Evolutionary conservation across 2,797 vertebrate genomes (phyloP), one percentile per base, ranked within the genome.

Genomic region (Esox lucius): DNA sequence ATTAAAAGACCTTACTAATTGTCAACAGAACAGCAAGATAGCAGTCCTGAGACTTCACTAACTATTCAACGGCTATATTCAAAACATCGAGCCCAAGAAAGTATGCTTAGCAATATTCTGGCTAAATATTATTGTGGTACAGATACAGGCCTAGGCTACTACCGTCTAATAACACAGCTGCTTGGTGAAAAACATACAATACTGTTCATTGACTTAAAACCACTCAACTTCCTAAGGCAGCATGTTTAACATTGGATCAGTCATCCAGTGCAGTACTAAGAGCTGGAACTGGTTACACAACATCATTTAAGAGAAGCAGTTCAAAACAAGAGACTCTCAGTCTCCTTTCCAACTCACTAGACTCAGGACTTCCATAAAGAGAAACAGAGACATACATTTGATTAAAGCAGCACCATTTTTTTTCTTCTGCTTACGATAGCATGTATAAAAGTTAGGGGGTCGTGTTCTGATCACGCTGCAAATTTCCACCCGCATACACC

Each of bases 391-490:
- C 82, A 77, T 81, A 81, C 79, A 84, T 88, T 85, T 88, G 84
- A 91, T 92, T 87, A 90, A 90, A 92, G 85, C 81, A 87, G 84
- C 86, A 88, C 87, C 87, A 89, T 90, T 89, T 86, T 35, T 68
- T 70, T 51, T 66, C 72, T 85, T 87, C 79, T 86, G 89, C 89
- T 90, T 88, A 89, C 72, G 69, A 68, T 48, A 78, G 82, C 82
- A 85, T 82, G 83, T 92, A 86, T 85, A 80, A 88, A 85, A 85
- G 84, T 81, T 86, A 86, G 81, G 46, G 80, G 86, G 83, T 89
- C 77, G 13, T 78, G 79, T 87, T 91, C 83, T 87, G 85, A 90
- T 81, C 81, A 86, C 76, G 35, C 74, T 83, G 87, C 84, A 87
- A 31, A 87, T 89, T 89, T 89, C 84, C 83, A 82, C 82, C 86